Conservation (phyloP, 2,888 invertebrate genomes). For the Lasius fuliginosus region DNA sequence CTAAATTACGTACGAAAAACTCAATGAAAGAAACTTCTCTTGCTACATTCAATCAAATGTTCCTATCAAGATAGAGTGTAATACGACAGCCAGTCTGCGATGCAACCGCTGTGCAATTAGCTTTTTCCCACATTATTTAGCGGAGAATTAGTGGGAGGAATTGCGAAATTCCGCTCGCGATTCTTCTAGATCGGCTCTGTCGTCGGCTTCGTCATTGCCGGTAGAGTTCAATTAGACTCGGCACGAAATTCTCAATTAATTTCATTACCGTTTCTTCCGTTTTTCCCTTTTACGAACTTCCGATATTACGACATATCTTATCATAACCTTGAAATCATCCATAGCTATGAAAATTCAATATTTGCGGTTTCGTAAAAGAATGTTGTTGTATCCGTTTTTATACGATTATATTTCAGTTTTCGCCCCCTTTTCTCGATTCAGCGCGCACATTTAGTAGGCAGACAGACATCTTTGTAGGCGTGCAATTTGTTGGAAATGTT, state of each 20-base stretch:
- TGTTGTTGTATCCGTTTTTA: not conserved
- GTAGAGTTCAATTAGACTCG: conserved; percentile 67
- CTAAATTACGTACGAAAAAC: not conserved
- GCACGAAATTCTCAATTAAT: conserved; percentile 67
- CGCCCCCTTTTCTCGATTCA: not conserved
- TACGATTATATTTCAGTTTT: not conserved
- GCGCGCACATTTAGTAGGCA: conserved; percentile 3
- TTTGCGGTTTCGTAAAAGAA: not conserved
- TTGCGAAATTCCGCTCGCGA: conserved; percentile 75
- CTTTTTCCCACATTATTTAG: conserved; percentile 80
- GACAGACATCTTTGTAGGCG: conserved; percentile 28
- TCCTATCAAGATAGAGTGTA: conserved; percentile 60
- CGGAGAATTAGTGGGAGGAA: conserved; percentile 58
- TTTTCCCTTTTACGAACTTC: conserved; percentile 34
- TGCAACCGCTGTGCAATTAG: conserved; percentile 71
- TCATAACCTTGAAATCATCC: conserved; percentile 32
- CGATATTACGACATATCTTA: conserved; percentile 16
- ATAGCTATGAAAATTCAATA: not conserved
- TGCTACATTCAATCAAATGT: conserved; percentile 35
- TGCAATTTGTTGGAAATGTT: conserved; percentile 39
- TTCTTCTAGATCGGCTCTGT: conserved; percentile 62
- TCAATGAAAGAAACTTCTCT: conserved; percentile 12
- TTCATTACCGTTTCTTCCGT: conserved; percentile 62
- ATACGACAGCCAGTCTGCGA: conserved; percentile 55
- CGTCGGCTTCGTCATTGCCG: conserved; percentile 54